Conservation (phyloP, 2,888 invertebrate genomes). For the Synergus umbraculus region DNA sequence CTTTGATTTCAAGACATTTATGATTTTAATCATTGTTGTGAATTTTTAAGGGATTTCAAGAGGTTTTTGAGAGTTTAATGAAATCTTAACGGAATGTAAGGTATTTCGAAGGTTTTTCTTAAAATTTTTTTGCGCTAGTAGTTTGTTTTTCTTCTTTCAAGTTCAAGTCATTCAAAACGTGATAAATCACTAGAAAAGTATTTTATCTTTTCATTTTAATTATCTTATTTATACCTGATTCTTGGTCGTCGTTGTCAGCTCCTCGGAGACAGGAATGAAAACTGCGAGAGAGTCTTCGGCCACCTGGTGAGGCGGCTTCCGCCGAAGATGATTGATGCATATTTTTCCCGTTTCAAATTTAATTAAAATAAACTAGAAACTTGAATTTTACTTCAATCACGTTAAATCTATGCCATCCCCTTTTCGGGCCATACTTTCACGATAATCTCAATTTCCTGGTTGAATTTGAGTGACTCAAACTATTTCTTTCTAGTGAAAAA, state of each 20-base stretch:
- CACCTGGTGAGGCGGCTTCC: conserved; percentile 73
- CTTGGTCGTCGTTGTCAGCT: conserved; percentile 75
- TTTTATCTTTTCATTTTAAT: not conserved
- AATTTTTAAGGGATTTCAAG: too few relatives aligned
- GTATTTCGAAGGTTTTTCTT: too few relatives aligned
- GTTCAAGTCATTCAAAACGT: not conserved
- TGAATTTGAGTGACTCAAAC: not conserved
- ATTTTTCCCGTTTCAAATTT: conserved; percentile 39
- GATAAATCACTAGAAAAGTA: not conserved
- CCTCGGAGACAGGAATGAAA: conserved; percentile 85
- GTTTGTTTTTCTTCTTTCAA: too few relatives aligned
- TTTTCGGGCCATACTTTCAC: not conserved
- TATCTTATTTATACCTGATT: conserved; percentile 70
- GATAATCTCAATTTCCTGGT: not conserved
- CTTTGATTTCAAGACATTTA: too few relatives aligned
- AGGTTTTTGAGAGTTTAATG: too few relatives aligned
- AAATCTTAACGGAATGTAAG: too few relatives aligned
- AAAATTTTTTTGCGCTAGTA: too few relatives aligned
- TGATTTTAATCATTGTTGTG: too few relatives aligned
- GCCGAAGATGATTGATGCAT: conserved; percentile 69
- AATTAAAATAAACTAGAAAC: not conserved
- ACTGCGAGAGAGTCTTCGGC: conserved; percentile 82
- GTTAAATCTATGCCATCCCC: not conserved
- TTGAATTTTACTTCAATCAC: conserved; percentile 34
- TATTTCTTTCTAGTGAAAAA: not conserved